These are phyloP conservation scores for Acanthaster planci DNA, from an alignment of 35 echinoderm and acorn worm genomes.

Conservation along the genomic window DNA sequence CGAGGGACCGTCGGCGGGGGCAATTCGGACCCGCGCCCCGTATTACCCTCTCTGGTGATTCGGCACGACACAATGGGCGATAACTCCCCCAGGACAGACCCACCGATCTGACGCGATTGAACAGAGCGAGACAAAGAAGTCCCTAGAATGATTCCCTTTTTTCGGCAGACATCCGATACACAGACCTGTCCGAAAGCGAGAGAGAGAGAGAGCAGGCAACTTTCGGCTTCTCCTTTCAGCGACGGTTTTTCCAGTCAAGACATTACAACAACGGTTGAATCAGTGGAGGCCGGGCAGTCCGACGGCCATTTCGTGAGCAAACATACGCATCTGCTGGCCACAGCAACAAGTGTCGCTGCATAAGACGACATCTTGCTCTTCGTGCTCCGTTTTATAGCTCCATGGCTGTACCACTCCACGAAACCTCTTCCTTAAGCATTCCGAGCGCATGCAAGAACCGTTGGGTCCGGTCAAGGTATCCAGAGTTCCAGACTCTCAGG, in stretches of 20 bases:
- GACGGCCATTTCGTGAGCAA: not conserved
- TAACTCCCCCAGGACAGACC: not conserved
- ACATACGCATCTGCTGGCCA: too few species aligned
- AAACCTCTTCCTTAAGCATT: too few species aligned
- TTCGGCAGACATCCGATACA: slow-evolving; percentile 17
- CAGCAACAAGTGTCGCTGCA: too few species aligned
- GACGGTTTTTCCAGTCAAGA: slow-evolving; percentile 4
- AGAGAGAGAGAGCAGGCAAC: not conserved
- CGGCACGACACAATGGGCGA: not conserved
- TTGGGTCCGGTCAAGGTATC: too few species aligned
- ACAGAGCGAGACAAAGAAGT: slow-evolving; percentile 10
- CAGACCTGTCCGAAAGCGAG: not conserved
- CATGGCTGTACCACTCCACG: too few species aligned
- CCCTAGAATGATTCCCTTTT: not conserved
- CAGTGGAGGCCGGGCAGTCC: not conserved
- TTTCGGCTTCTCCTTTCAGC: slow-evolving; percentile 20
- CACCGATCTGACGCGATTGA: slow-evolving; percentile 5
- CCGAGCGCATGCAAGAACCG: too few species aligned
- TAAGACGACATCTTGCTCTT: too few species aligned
- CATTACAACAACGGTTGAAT: slow-evolving; percentile 11
- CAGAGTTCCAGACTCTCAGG: too few species aligned
- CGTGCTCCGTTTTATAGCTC: too few species aligned
- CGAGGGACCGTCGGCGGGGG: not conserved
- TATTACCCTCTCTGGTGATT: not conserved
- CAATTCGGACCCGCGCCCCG: not conserved